These are phyloP conservation scores for Chlorodrepanis virens DNA, from an alignment of 2,113 vertebrate species.

Conservation along the genomic window DNA sequence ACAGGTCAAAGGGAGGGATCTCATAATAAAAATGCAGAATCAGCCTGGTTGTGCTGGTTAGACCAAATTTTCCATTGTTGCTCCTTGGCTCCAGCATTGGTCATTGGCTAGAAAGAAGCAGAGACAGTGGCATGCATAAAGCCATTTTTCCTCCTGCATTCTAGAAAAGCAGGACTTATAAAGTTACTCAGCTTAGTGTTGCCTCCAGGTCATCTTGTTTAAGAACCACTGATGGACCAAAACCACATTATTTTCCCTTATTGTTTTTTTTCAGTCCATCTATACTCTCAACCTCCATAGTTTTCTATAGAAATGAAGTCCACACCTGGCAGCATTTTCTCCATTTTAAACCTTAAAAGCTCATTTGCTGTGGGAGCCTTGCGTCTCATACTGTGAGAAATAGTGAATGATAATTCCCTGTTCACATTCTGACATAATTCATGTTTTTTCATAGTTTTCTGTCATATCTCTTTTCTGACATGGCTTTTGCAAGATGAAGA, in stretches of 20 bases:
- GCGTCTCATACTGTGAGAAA: background rate
- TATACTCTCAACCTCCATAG: background rate
- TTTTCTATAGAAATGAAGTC: background rate
- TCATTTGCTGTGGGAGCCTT: background rate
- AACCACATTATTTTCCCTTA: background rate
- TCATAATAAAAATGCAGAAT: background rate
- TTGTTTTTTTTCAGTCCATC: background rate
- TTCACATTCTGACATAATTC: background rate
- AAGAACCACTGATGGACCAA: background rate
- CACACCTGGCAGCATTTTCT: background rate
- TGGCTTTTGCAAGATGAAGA: background rate
- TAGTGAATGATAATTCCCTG: background rate
- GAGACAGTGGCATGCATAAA: background rate
- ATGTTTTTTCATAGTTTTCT: background rate
- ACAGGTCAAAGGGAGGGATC: background rate
- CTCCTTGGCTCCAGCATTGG: background rate
- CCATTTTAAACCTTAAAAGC: background rate
- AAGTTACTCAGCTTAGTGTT: background rate
- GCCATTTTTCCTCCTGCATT: background rate
- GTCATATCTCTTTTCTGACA: background rate
- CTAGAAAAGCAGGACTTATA: background rate
- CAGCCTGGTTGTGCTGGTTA: background rate
- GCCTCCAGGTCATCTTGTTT: background rate
- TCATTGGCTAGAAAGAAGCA: background rate
- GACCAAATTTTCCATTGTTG: background rate